Base-by-base conservation (phyloP, 2,888 invertebrate species). In the Emmelina monodactyla region DNA sequence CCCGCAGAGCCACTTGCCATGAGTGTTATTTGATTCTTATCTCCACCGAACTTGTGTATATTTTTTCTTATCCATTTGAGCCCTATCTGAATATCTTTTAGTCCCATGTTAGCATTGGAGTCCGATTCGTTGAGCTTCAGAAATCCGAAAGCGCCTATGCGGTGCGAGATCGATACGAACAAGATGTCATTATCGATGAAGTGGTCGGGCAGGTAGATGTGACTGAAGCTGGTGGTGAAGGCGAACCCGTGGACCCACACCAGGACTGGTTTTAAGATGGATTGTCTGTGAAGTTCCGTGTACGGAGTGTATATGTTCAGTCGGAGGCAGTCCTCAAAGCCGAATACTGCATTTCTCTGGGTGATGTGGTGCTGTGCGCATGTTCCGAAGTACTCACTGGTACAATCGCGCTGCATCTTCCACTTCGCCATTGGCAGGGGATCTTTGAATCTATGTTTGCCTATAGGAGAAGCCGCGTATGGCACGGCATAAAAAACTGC, bases 241-340 rank as follows among this genome's bases (percentile, higher is more conserved):
- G 64, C 70, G 35, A 75, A 73, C 10, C 81, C 80, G 41, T 81
- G 80, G 30, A 78, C 57, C 69, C 69, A 81, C 10, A 80, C 60
- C 29, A 78, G 52, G 1, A 76, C 67, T 5, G 78, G 44, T 43
- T 58, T 67, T 7, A 50, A 39, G 14, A 40, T 36, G 11, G 40
- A 37, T 11, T 41, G 44, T 16, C 39, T 40, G 9, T 22, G 29
- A 31, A 58, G 62, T 0, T 62, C 62, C 39, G 84, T 47, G 37
- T 55, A 55, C 1, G 86, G 86, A 4, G 85, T 83, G 51, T 84
- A 88, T 4, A 89, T 83, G 54, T 89, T 89, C n/a, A 89, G 49
- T 47, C 83, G 83, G 1, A 89, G 75, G 46, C 89, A 89, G 51
- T 85, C 82, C 58, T 85, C 85, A 32, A 60, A 61, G 4, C 85